A percentile compares a stretch with the other conserved stretches of the same genome.
phyloP scores from a whole-genome alignment of 2,797 vertebrate species.

The Melanogrammus aeglefinus region DNA sequence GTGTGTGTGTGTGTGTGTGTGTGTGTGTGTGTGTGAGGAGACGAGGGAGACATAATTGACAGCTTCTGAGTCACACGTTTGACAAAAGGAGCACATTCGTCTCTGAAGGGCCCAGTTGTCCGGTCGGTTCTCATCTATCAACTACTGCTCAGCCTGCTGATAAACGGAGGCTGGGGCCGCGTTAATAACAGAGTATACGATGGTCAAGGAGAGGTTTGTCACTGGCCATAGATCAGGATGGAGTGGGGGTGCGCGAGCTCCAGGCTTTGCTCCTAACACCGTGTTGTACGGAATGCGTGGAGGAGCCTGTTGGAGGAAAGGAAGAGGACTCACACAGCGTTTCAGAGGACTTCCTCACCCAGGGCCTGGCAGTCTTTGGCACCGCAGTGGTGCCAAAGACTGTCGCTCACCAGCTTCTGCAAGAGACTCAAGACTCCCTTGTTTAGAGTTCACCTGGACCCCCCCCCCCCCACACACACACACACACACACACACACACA shows the following conservation, averaged over 20 bases:
- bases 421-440: too few species aligned
- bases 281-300: too few species aligned
- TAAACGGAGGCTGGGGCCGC: background rate
- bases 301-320: too few species aligned
- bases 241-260: background rate
- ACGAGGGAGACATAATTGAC: background rate
- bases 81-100: background rate
- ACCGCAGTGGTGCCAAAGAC: too few species aligned
- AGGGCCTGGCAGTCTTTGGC: too few species aligned
- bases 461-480: too few species aligned
- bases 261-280: background rate
- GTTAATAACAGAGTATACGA: background rate
- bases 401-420: too few species aligned
- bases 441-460: too few species aligned
- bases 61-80: background rate
- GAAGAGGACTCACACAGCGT: background rate
- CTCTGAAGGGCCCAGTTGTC: background rate
- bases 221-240: background rate
- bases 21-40: background rate
- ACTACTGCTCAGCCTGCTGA: background rate
- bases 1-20: background rate
- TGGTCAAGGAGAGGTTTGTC: constrained; percentile 1
- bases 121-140: background rate
- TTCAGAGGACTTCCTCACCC: too few species aligned
- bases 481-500: too few species aligned